Base-by-base conservation (phyloP, 2,797 vertebrate genomes). In the Pipistrellus pygmaeus region DNA sequence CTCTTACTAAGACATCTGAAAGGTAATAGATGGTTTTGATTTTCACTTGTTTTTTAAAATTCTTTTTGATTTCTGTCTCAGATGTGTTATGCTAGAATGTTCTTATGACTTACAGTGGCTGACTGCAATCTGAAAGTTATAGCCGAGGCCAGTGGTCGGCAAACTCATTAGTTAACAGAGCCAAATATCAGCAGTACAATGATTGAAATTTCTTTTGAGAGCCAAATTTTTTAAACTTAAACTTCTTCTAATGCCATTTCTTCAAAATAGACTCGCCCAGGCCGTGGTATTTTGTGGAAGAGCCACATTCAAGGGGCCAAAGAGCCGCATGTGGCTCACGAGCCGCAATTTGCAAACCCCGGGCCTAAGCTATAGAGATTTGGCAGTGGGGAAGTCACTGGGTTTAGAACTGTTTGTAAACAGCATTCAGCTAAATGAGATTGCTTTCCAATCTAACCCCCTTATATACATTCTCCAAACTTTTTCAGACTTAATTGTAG, bases 1-100 rank as follows among this genome's bases (percentile, higher is more conserved):
- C 93, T 88, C n/a, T 21, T 10, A 66, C 66, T 96, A 51, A 96
- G 86, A 8, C 5, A 82, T 77, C 75, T 53, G 35, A 35, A 90
- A 88, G 20, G 71, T 5, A 55, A 27, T 8, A 90, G 38, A 80
- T 55, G n/a, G 1, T 44, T 55, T 93, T 1, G 2, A 51, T 85
- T 64, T 48, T 80, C 17, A 30, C 23, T 93, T 51, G 2, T 51
- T 84, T 27, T 81, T 72, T 3, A 23, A 87, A 68, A 53, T 18
- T 76, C 3, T 60, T 90, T 90, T 66, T 32, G 30, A 12, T 12
- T 25, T 86, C 13, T 15, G 38, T 78, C 27, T 46, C 55, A 77
- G 32, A 48, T 55, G 6, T 76, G 8, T 46, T 72, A n/a, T n/a
- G 2, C 46, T 72, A 89, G 21, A 76, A 62, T 84, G 4, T 62